These are phyloP conservation scores for Saturnia japonica DNA, from an alignment of 2,888 invertebrate species.

Conservation along the genomic window DNA sequence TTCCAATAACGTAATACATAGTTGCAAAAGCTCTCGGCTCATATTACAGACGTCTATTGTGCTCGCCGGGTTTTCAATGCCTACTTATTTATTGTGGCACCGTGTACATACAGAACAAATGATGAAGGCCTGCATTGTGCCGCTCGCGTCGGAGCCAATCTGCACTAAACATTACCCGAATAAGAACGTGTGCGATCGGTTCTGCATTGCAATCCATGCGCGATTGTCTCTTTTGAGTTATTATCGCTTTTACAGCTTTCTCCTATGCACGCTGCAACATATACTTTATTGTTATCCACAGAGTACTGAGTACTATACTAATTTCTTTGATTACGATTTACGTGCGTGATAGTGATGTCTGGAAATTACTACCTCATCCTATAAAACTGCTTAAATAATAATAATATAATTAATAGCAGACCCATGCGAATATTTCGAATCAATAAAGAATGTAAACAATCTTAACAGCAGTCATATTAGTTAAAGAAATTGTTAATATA, in stretches of 20 bases:
- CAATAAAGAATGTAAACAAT: too few species aligned
- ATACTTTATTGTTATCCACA: neutral
- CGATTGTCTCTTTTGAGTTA: neutral
- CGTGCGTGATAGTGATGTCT: too few species aligned
- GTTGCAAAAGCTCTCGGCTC: neutral
- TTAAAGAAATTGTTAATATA: too few species aligned
- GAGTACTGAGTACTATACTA: neutral
- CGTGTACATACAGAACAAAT: conserved; percentile 14
- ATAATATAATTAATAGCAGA: too few species aligned
- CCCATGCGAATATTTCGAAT: too few species aligned
- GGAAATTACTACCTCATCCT: too few species aligned
- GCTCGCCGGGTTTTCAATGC: neutral
- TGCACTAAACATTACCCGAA: neutral
- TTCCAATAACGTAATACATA: neutral
- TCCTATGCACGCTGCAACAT: neutral
- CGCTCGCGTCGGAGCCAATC: neutral
- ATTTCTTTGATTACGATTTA: too few species aligned
- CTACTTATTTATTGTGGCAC: conserved; percentile 10
- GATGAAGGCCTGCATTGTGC: conserved; percentile 15
- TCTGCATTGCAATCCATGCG: neutral
- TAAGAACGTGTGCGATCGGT: neutral
- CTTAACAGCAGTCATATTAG: too few species aligned
- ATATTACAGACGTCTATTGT: conserved; percentile 4
- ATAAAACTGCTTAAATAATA: too few species aligned
- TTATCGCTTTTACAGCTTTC: neutral